phyloP scores from a whole-genome alignment of 1,140 invertebrate species.

The Drosophila athabasca region DNA sequence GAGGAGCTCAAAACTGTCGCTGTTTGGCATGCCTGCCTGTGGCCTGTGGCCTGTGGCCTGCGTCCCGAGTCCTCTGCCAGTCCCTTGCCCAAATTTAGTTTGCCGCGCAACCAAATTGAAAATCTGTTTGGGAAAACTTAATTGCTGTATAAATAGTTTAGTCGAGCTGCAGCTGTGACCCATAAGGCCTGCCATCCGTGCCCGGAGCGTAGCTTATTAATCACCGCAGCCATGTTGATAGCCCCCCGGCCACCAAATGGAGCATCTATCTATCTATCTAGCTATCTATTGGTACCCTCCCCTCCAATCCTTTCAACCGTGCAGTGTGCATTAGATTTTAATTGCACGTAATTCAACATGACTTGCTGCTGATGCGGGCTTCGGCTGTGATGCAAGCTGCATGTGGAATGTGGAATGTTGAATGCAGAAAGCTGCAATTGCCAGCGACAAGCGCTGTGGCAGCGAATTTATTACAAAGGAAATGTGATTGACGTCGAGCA shows the following conservation, averaged over 20 bases:
- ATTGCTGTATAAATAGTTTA: slow-evolving; percentile 76
- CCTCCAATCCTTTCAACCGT: slow-evolving; percentile 23
- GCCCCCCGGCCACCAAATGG: slow-evolving; percentile 33
- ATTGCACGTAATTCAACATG: slow-evolving; percentile 76
- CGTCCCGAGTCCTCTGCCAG: not conserved
- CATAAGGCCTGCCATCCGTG: slow-evolving; percentile 49
- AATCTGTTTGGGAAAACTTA: slow-evolving; percentile 60
- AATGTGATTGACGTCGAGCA: slow-evolving; percentile 73
- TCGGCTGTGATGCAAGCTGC: too few species aligned
- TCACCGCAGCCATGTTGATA: slow-evolving; percentile 46
- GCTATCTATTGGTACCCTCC: slow-evolving; percentile 18
- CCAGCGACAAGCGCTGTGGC: slow-evolving; percentile 45
- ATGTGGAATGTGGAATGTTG: not conserved
- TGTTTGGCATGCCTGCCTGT: not conserved
- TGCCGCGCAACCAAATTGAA: slow-evolving; percentile 59
- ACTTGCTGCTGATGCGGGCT: slow-evolving; percentile 31
- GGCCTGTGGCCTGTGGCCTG: too few species aligned
- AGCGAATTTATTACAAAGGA: slow-evolving; percentile 73
- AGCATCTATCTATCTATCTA: slow-evolving; percentile 48
- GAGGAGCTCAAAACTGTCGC: slow-evolving; percentile 12
- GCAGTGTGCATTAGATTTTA: slow-evolving; percentile 69
- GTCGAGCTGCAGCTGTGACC: slow-evolving; percentile 39
- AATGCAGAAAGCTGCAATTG: not conserved
- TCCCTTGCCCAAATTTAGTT: slow-evolving; percentile 41
- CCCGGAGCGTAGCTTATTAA: slow-evolving; percentile 48